phyloP scores from a whole-genome alignment of 2,113 vertebrate species.

The Brachirus orientalis region DNA sequence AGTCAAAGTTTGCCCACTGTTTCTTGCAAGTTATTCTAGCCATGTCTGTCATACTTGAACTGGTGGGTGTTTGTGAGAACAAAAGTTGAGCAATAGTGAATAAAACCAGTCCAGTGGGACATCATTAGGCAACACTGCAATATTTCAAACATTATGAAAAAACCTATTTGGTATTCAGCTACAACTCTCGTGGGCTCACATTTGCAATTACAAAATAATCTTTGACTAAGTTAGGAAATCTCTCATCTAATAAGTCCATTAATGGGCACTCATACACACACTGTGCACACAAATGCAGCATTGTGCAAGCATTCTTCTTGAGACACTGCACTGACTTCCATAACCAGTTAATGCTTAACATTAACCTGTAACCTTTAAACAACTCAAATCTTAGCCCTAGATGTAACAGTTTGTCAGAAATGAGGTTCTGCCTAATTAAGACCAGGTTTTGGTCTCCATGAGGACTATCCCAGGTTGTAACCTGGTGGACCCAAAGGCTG shows the following conservation, averaged over 20 bases:
- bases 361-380: too few relatives aligned
- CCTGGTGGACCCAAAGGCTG: background rate
- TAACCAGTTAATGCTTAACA: too few relatives aligned
- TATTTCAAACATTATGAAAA: conserved; percentile 41
- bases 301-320: background rate
- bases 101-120: conserved; percentile 41
- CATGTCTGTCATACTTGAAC: background rate
- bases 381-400: too few relatives aligned
- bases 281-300: background rate
- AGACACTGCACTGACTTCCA: background rate
- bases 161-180: conserved; percentile 57
- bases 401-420: too few relatives aligned
- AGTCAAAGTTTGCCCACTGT: background rate
- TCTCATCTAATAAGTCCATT: conserved; percentile 27
- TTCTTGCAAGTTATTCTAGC: conserved; percentile 8
- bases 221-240: conserved; percentile 41
- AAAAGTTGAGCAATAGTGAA: conserved; percentile 49
- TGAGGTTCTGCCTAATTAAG: too few relatives aligned
- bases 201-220: conserved; percentile 50
- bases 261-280: conserved; percentile 1
- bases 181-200: conserved; percentile 23
- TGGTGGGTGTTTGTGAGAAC: conserved; percentile 34
- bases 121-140: conserved; percentile 50
- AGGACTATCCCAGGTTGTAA: too few relatives aligned
- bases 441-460: too few relatives aligned